These are phyloP conservation scores for Drosophila ezoana DNA, from an alignment of 2,888 invertebrate genomes.

Conservation along the genomic window DNA sequence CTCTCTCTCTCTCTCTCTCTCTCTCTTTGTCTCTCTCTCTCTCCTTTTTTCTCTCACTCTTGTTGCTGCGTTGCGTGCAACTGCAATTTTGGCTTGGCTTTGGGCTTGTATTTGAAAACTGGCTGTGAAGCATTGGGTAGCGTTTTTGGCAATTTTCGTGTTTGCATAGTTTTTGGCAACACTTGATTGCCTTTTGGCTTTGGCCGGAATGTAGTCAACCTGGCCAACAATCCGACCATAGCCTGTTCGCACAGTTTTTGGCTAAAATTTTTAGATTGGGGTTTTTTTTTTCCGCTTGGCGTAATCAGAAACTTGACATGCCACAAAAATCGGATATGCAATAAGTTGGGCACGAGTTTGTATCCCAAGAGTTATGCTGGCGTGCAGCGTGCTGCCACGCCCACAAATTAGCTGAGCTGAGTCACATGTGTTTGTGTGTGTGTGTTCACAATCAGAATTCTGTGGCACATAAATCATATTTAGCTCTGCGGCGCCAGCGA, in stretches of 20 bases:
- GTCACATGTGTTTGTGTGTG: constrained; percentile 21
- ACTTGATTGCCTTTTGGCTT: constrained; percentile 77
- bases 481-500: constrained; percentile 55
- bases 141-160: constrained; percentile 64
- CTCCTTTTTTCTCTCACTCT: not conserved
- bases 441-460: too few species aligned
- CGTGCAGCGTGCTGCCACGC: constrained; percentile 30
- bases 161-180: constrained; percentile 74
- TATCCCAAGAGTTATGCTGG: not conserved
- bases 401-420: constrained; percentile 38
- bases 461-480: constrained; percentile 72
- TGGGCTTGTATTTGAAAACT: constrained; percentile 45
- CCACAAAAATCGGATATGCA: constrained; percentile 52
- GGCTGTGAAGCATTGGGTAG: constrained; percentile 30
- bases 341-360: constrained; percentile 36
- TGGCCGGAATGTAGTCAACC: constrained; percentile 27
- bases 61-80: not conserved
- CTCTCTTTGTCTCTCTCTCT: constrained; percentile 1
- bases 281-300: constrained; percentile 24
- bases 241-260: constrained; percentile 8
- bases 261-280: not conserved
- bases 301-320: constrained; percentile 27
- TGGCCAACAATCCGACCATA: constrained; percentile 16
- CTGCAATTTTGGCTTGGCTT: constrained; percentile 22
- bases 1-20: not conserved